Percentiles rank a stretch among this genome's conserved stretches.
Evolutionary conservation across 2,113 vertebrate genomes (phyloP).

Genomic region (Tauraco erythrolophus): DNA sequence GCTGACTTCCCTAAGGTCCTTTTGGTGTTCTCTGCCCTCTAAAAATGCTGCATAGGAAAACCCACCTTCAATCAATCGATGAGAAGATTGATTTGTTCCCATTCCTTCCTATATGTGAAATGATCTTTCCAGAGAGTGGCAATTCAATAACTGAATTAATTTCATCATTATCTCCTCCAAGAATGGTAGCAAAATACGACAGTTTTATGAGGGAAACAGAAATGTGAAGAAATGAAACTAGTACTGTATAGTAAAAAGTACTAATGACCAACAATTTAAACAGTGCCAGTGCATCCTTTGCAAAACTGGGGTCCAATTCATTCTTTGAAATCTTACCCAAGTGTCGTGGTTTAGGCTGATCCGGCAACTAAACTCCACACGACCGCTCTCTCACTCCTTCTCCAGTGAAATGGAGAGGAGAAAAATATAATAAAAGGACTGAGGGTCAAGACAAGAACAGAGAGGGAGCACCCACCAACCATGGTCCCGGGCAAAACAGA

Average conservation of each 20-base stretch:
- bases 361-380: no score
- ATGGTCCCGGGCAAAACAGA: no score
- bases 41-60: constrained; percentile 37
- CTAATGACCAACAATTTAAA: not conserved
- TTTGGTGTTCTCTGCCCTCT: constrained; percentile 54
- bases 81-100: constrained; percentile 7
- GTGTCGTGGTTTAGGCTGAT: no score
- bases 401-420: no score
- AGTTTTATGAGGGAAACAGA: not conserved
- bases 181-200: not conserved
- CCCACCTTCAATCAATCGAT: constrained; percentile 15
- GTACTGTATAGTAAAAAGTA: not conserved
- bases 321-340: not conserved
- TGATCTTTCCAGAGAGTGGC: not conserved
- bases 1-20: constrained; percentile 22
- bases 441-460: no score
- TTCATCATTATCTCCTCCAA: not conserved
- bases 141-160: constrained; percentile 24
- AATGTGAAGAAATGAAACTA: not conserved
- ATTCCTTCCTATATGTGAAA: not conserved
- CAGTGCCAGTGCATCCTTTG: not conserved
- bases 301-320: not conserved
- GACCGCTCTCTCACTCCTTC: no score
- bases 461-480: no score
- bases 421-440: no score